Percentiles rank a stretch among this genome's conserved stretches.
Conservation (phyloP, 2,797 vertebrate genomes). For the Gymnopithys bicolor region DNA sequence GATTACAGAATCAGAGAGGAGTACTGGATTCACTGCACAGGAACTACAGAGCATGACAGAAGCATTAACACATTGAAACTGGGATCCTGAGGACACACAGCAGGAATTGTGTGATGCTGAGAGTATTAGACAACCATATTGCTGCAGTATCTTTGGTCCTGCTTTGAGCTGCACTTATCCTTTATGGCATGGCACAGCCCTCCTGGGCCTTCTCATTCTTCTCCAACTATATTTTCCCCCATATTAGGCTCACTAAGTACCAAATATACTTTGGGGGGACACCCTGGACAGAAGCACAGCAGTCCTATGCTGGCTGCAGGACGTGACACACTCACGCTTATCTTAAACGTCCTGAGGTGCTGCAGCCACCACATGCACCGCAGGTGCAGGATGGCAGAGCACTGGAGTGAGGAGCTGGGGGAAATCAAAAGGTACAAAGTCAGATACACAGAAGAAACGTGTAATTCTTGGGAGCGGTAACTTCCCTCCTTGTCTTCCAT, state of each 20-base stretch:
- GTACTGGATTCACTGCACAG: background rate
- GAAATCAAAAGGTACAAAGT: background rate
- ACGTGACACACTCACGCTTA: fast-evolving
- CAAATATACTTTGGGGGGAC: background rate
- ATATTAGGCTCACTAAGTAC: background rate
- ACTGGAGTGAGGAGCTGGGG: background rate
- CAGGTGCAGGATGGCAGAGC: background rate
- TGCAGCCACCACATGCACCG: fast-evolving
- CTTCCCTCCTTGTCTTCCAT: background rate
- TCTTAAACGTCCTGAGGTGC: background rate
- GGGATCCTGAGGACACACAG: background rate
- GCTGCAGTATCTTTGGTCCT: background rate
- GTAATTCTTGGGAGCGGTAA: background rate
- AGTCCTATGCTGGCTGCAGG: background rate
- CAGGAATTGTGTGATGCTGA: background rate
- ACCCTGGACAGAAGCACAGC: background rate
- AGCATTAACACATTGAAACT: background rate
- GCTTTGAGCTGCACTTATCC: background rate
- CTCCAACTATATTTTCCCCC: fast-evolving
- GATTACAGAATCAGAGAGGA: background rate
- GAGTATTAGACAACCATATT: fast-evolving
- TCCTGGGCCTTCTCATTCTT: background rate
- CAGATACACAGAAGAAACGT: background rate
- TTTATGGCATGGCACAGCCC: background rate
- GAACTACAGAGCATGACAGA: background rate